A percentile compares a stretch with the other conserved stretches of the same genome.
These are phyloP conservation scores for Deilephila elpenor DNA, from an alignment of 2,888 invertebrate species.

Conservation along the genomic window DNA sequence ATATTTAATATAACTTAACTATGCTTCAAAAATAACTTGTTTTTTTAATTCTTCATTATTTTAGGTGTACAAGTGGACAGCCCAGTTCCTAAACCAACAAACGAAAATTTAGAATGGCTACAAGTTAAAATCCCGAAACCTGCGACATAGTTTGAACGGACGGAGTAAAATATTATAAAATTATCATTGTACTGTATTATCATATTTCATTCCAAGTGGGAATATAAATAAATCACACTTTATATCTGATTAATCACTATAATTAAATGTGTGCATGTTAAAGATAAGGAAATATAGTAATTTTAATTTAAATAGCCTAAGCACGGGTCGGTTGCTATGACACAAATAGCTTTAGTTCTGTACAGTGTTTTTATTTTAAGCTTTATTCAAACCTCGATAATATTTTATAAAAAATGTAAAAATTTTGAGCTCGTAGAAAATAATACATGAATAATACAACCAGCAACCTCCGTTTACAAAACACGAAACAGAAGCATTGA, in stretches of 20 bases:
- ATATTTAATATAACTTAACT: too few relatives aligned
- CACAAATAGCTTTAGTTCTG: too few relatives aligned
- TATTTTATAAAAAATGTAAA: too few relatives aligned
- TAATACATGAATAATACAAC: too few relatives aligned
- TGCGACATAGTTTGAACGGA: background rate
- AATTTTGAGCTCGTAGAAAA: too few relatives aligned
- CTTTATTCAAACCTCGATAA: too few relatives aligned
- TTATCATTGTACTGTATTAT: background rate
- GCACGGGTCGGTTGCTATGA: too few relatives aligned
- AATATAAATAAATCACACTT: background rate
- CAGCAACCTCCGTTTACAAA: too few relatives aligned
- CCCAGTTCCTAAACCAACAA: conserved; percentile 45
- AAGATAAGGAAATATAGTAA: background rate
- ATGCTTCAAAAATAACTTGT: too few relatives aligned
- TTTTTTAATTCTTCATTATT: conserved; percentile 38
- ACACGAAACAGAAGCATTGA: too few relatives aligned
- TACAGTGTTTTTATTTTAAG: too few relatives aligned
- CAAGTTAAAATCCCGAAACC: conserved; percentile 65
- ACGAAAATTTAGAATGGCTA: conserved; percentile 64
- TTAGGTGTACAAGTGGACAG: conserved; percentile 56
- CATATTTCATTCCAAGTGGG: background rate
- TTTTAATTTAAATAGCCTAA: too few relatives aligned
- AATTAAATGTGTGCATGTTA: conserved; percentile 6
- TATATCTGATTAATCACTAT: background rate
- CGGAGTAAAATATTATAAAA: background rate